These are phyloP conservation scores for Rhadina sibilatrix DNA, from an alignment of 2,113 vertebrate species.

Conservation along the genomic window DNA sequence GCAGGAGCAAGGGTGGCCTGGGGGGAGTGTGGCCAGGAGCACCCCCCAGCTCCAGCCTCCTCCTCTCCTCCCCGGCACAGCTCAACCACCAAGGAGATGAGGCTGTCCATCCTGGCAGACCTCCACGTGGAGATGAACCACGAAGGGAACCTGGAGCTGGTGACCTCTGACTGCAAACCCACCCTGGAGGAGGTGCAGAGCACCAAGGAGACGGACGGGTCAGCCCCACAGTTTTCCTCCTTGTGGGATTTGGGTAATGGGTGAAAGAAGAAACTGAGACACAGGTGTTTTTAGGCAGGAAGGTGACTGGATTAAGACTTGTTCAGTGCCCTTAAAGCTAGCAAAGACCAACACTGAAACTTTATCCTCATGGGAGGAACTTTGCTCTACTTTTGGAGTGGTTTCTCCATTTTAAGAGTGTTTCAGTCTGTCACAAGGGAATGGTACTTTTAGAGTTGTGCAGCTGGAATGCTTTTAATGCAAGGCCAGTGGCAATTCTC, in stretches of 20 bases:
- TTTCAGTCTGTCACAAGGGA: not conserved
- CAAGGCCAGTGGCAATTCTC: not conserved
- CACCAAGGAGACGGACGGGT: not conserved
- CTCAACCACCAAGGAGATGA: not conserved
- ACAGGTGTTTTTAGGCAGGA: not conserved
- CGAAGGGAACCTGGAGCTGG: conserved; percentile 23
- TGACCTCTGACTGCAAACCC: conserved; percentile 21
- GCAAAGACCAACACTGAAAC: not conserved
- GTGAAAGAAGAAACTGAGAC: not conserved
- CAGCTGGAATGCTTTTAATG: not conserved
- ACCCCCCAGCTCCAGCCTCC: not conserved
- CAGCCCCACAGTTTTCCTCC: rapidly evolving
- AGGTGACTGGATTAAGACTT: not conserved
- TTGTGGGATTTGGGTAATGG: rapidly evolving
- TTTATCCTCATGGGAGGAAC: not conserved
- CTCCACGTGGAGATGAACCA: conserved; percentile 22
- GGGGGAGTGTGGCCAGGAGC: rapidly evolving
- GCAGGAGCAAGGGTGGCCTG: not conserved
- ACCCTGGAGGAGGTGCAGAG: not conserved
- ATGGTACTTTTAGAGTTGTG: rapidly evolving
- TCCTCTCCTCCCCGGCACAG: not conserved
- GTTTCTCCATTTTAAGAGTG: not conserved
- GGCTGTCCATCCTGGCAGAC: not conserved
- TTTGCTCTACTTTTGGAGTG: not conserved
- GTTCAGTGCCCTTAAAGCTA: not conserved